Percentiles rank a stretch among this genome's conserved stretches.
These are phyloP conservation scores for Autographa gamma DNA, from an alignment of 2,888 invertebrate genomes.

Conservation along the genomic window DNA sequence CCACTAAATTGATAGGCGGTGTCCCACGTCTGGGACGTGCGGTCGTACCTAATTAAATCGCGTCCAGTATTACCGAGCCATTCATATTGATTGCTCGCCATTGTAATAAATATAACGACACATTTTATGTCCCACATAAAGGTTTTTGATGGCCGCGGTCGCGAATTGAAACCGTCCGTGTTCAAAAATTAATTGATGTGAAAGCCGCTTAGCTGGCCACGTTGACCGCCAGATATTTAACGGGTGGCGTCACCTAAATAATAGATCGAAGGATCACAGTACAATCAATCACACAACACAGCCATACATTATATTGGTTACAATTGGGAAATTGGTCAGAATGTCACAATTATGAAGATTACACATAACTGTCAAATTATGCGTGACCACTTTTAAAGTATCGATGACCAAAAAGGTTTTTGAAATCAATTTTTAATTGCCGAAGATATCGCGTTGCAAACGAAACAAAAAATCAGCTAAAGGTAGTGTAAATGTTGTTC, in stretches of 20 bases:
- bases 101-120: constrained; percentile 36
- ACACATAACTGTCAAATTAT: too few relatives aligned
- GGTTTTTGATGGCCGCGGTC: constrained; percentile 34
- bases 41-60: constrained; percentile 53
- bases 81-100: constrained; percentile 42
- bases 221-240: constrained; percentile 11
- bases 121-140: constrained; percentile 31
- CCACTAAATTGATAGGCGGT: constrained; percentile 31
- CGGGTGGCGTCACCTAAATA: not conserved
- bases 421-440: too few relatives aligned
- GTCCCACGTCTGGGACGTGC: constrained; percentile 17
- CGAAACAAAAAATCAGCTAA: too few relatives aligned
- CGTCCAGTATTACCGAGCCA: constrained; percentile 31
- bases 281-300: not conserved
- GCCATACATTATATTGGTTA: not conserved
- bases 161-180: constrained; percentile 36
- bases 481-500: too few relatives aligned
- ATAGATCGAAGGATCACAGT: constrained; percentile 8
- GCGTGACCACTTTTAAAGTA: too few relatives aligned
- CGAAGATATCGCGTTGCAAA: too few relatives aligned
- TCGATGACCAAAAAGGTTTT: too few relatives aligned
- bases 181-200: constrained; percentile 32
- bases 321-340: not conserved
- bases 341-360: too few relatives aligned
- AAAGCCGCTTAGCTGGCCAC: constrained; percentile 32